A percentile compares a stretch with the other conserved stretches of the same genome.
Evolutionary conservation across 2,797 vertebrate species (phyloP).

Genomic region (Periparus ater): DNA sequence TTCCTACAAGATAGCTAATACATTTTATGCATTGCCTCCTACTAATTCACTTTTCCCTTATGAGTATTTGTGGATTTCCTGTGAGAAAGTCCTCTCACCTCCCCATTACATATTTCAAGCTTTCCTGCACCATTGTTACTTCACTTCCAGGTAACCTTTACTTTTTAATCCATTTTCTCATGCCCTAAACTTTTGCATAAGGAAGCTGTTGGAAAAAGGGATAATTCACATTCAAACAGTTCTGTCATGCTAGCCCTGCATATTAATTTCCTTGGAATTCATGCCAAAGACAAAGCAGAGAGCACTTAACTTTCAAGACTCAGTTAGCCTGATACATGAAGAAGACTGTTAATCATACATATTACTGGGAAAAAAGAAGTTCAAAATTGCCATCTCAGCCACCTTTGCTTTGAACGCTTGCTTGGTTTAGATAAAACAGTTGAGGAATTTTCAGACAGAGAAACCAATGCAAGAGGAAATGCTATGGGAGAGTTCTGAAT

Average conservation of each 20-base stretch:
- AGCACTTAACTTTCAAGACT: background rate
- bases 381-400: background rate
- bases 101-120: fast-evolving
- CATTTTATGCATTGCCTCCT: background rate
- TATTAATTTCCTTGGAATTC: background rate
- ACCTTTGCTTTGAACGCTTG: background rate
- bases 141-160: background rate
- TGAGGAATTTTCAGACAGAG: background rate
- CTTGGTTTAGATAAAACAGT: background rate
- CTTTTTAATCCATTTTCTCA: background rate
- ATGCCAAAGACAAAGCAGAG: background rate
- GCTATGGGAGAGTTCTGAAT: background rate
- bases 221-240: background rate
- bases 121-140: background rate
- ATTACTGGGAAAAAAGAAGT: background rate
- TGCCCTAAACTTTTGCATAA: background rate
- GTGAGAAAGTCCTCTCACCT: background rate
- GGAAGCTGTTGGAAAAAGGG: background rate
- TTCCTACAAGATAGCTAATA: background rate
- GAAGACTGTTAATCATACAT: background rate
- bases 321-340: background rate
- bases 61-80: background rate
- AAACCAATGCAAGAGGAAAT: background rate
- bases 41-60: background rate
- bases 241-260: background rate